A percentile compares a stretch with the other conserved stretches of the same genome.
phyloP scores from a whole-genome alignment of 2,888 invertebrate genomes.

The Tetanocera ferruginea region DNA sequence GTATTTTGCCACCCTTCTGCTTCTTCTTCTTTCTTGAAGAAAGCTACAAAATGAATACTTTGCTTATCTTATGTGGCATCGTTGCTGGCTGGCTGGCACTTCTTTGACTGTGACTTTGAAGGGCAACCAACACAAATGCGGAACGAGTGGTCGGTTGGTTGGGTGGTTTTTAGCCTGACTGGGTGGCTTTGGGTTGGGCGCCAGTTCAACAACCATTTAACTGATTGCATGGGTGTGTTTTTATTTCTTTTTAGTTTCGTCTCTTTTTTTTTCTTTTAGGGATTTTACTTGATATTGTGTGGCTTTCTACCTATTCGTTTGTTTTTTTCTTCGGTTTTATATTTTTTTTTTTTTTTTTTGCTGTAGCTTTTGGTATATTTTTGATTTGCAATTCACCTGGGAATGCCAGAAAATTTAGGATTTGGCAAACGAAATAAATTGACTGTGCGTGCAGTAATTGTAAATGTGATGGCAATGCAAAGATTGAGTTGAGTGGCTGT shows the following conservation, averaged over 20 bases:
- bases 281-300: constrained; percentile 9
- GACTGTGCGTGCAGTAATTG: constrained; percentile 69
- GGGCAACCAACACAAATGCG: not conserved
- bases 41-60: not conserved
- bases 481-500: constrained; percentile 19
- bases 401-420: constrained; percentile 48
- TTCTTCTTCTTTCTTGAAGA: no score
- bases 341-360: constrained; percentile 1
- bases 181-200: constrained; percentile 22
- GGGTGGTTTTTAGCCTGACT: not conserved
- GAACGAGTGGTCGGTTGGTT: not conserved
- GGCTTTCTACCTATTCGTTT: constrained; percentile 9
- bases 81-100: not conserved
- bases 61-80: not conserved
- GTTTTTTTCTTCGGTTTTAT: not conserved
- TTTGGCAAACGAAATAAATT: constrained; percentile 63
- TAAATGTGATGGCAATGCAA: constrained; percentile 53
- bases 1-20: no score
- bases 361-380: constrained; percentile 55
- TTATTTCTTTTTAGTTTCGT: constrained; percentile 33
- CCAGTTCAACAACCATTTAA: constrained; percentile 62
- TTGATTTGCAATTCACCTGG: constrained; percentile 69
- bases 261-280: constrained; percentile 3
- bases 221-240: constrained; percentile 62
- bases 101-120: constrained; percentile 10